Base-by-base conservation (phyloP, 2,113 vertebrate genomes). In the Mesitornis unicolor region DNA sequence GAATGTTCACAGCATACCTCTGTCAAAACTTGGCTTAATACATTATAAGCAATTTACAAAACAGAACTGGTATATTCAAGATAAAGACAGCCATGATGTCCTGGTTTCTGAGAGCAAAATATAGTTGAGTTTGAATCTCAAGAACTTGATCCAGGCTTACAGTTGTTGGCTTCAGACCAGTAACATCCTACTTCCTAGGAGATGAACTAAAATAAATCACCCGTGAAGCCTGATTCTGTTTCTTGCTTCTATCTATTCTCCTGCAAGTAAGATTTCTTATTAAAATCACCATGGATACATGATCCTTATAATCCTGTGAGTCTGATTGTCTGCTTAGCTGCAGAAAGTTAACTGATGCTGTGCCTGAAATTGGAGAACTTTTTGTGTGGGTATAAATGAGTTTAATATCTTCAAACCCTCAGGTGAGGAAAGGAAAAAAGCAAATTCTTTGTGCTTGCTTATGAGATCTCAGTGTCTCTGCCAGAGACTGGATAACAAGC, bases 241-340 rank as follows among this genome's bases (percentile, higher is more conserved):
- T 80, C 88, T 93, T 90, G 21, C 88, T 94, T 94, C 94, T 51
- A 74, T 93, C 90, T 93, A 19, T 89, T 93, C 84, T 84, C 67
- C 43, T 71, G 68, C 75, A 94, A 96, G 88, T 77, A 86, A 95
- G 92, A 92, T 91, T 96, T 95, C 90, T 93, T 97, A 93, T 84
- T 95, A 96, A 93, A 96, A 97, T 97, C 92, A 71, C 96, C 93
- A 95, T 94, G 93, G 96, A 95, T 92, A 95, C 93, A 75, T 88
- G 92, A 96, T 95, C 95, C 92, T 86, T 95, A 78, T 94, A 97
- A 96, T 96, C 92, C 76, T 70, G 47, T 36, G 76, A 92, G 36
- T 31, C 61, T 84, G 85, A 40, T 88, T 88, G 77, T 87, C 74
- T 94, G 40, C 82, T 89, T 95, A 95, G 82, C 88, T 86, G 73